Percentiles rank a stretch among this genome's conserved stretches.
Conservation (phyloP, 2,113 vertebrate species). For the Dunckerocampus dactyliophorus region DNA sequence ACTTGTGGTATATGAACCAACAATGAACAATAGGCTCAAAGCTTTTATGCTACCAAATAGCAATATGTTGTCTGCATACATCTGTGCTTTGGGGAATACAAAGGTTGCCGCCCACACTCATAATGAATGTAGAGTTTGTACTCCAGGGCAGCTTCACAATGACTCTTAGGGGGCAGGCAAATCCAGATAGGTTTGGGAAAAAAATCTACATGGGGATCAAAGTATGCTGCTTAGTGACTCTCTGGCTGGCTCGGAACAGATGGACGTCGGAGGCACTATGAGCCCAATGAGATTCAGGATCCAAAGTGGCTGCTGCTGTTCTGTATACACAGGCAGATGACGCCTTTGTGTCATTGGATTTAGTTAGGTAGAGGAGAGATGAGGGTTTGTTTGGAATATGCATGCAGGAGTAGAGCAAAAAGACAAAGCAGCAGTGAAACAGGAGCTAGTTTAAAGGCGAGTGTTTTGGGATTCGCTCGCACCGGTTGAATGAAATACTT, state of each 20-base stretch:
- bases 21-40: slow-evolving; percentile 61
- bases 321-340: slow-evolving; percentile 69
- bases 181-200: slow-evolving; percentile 71
- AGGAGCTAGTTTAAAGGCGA: slow-evolving; percentile 44
- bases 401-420: slow-evolving; percentile 40
- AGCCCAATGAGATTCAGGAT: slow-evolving; percentile 76
- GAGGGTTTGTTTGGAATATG: slow-evolving; percentile 50
- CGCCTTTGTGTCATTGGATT: slow-evolving; percentile 67
- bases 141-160: slow-evolving; percentile 68
- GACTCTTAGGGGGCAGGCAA: slow-evolving; percentile 70
- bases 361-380: slow-evolving; percentile 51
- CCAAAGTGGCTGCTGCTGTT: slow-evolving; percentile 76
- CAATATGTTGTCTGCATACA: slow-evolving; percentile 70
- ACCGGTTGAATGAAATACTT: slow-evolving; percentile 56
- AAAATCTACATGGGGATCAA: slow-evolving; percentile 77
- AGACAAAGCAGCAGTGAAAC: slow-evolving; percentile 53
- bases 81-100: slow-evolving; percentile 73
- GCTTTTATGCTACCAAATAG: slow-evolving; percentile 72
- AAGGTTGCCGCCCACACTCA: slow-evolving; percentile 72
- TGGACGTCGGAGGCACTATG: slow-evolving; percentile 74
- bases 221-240: slow-evolving; percentile 73
- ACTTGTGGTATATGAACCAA: slow-evolving; percentile 64
- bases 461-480: slow-evolving; percentile 37
- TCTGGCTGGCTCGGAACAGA: slow-evolving; percentile 76
- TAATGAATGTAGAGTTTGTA: slow-evolving; percentile 76